phyloP scores from a whole-genome alignment of 2,797 vertebrate species.

The Zonotrichia albicollis region DNA sequence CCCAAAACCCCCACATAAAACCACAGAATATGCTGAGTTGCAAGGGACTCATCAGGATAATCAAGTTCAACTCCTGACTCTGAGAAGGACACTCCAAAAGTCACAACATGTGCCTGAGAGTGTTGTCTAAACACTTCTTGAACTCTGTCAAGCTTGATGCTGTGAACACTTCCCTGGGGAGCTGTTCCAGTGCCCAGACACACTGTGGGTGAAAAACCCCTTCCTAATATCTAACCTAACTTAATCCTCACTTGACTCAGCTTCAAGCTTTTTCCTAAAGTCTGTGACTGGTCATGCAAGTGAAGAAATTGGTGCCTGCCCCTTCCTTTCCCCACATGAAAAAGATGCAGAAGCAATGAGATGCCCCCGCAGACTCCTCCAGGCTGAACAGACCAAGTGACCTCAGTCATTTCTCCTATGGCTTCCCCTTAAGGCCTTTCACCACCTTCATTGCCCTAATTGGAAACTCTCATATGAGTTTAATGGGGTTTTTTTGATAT shows the following conservation, averaged over 20 bases:
- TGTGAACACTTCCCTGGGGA: not conserved
- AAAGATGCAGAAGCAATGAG: not conserved
- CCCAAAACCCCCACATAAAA: not conserved
- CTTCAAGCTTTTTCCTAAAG: not conserved
- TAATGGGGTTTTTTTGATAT: not conserved
- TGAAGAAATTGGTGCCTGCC: not conserved
- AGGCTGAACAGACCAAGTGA: not conserved
- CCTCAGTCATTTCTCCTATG: not conserved
- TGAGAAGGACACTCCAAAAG: not conserved
- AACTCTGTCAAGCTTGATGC: not conserved
- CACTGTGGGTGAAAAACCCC: not conserved
- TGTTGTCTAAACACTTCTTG: not conserved
- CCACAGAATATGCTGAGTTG: not conserved
- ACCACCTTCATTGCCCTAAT: too few species aligned
- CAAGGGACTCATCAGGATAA: not conserved
- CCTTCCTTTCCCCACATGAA: not conserved
- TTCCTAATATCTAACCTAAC: not conserved
- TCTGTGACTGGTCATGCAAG: not conserved
- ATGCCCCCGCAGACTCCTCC: not conserved
- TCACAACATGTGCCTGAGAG: not conserved
- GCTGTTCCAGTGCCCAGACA: not conserved
- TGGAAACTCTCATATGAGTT: not conserved
- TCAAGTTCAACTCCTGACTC: not conserved
- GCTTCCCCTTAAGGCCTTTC: not conserved
- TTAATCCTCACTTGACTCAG: not conserved